Percentiles rank a stretch among this genome's conserved stretches.
Evolutionary conservation across 2,797 vertebrate genomes (phyloP).

Genomic region (Halcyon smyrnensis): DNA sequence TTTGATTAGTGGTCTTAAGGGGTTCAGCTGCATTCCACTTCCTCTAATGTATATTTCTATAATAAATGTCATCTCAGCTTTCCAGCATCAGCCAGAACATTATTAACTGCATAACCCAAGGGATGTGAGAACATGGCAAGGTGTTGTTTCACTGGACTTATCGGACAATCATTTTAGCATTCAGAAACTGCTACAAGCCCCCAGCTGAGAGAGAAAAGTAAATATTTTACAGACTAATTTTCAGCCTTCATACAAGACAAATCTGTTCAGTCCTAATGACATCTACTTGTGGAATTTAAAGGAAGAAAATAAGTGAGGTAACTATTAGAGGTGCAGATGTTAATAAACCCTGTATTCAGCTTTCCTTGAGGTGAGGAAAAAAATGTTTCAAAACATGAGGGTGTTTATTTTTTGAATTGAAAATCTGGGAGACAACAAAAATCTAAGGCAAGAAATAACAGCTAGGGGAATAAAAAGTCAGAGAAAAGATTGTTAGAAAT

Average conservation of each 20-base stretch:
- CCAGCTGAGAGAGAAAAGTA: neutral
- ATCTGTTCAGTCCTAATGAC: neutral
- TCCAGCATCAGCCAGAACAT: neutral
- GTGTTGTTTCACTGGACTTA: neutral
- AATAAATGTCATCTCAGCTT: neutral
- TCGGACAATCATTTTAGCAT: neutral
- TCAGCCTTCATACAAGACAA: neutral
- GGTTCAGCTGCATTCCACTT: neutral
- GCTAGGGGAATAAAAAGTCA: neutral
- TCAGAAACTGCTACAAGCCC: neutral
- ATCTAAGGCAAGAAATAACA: neutral
- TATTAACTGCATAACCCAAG: neutral
- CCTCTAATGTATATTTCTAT: neutral
- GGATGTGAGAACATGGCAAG: neutral
- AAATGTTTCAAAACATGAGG: neutral
- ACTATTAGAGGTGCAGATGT: neutral
- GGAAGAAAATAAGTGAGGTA: neutral
- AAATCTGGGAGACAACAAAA: neutral
- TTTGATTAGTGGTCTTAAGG: neutral
- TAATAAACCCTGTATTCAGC: neutral
- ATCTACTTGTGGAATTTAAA: neutral
- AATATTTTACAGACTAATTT: neutral
- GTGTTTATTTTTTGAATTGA: neutral
- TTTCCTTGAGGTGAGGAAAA: neutral
- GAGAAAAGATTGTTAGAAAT: neutral